Conservation (phyloP, 2,888 invertebrate species). For the Eristalinus aeneus region DNA sequence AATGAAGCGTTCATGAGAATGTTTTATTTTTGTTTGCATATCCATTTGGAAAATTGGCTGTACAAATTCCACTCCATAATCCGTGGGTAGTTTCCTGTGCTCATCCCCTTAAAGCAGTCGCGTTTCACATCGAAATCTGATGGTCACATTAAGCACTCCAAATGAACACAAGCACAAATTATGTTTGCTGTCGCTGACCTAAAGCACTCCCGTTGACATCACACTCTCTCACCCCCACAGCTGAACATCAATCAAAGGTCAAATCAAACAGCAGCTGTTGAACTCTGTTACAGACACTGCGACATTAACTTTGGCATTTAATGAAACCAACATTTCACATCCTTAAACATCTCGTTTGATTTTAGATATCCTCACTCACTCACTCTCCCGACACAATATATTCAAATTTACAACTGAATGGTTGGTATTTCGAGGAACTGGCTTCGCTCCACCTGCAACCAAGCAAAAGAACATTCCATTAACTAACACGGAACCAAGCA, state of each 20-base stretch:
- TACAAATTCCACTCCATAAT: too few species aligned
- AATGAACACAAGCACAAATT: too few species aligned
- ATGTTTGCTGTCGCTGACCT: background rate
- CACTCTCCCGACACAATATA: background rate
- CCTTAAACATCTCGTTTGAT: background rate
- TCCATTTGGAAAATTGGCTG: too few species aligned
- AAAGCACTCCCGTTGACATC: background rate
- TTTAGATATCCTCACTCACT: background rate
- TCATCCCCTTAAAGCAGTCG: too few species aligned
- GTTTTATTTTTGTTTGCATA: background rate
- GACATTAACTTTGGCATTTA: background rate
- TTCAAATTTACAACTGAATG: background rate
- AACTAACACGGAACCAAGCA: background rate
- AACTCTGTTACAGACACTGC: background rate
- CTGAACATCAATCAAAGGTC: background rate
- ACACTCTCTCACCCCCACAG: background rate
- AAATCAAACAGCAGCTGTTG: background rate
- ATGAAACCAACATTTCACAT: background rate
- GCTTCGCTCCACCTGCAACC: background rate
- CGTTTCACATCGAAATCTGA: too few species aligned
- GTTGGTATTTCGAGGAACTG: background rate
- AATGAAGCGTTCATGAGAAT: background rate
- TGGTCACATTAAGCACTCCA: too few species aligned
- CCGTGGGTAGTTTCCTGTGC: too few species aligned
- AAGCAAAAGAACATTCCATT: background rate